Evolutionary conservation across 2,113 vertebrate genomes (phyloP).

Genomic region (Phaethornis superciliosus): DNA sequence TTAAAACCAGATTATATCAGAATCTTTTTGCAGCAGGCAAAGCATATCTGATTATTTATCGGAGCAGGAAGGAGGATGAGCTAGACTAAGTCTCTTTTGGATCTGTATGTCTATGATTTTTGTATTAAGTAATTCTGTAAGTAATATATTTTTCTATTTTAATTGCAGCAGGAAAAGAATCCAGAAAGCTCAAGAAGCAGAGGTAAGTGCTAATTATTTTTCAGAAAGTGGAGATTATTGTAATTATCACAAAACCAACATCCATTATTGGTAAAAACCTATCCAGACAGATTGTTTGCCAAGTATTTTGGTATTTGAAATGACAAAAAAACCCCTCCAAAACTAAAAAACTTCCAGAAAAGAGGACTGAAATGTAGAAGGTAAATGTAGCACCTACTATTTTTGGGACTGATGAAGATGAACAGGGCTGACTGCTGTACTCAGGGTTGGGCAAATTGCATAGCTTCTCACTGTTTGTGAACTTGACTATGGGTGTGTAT

Average conservation of each 20-base stretch:
- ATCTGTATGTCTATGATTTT: background rate
- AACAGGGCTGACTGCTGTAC: background rate
- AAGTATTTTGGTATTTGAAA: background rate
- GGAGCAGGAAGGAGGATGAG: background rate
- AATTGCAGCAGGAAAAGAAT: conserved; percentile 81
- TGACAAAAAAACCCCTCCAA: background rate
- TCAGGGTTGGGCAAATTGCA: background rate
- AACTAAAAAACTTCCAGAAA: background rate
- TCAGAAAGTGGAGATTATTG: background rate
- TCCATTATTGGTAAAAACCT: background rate
- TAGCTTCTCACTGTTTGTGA: background rate
- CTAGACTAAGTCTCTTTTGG: background rate
- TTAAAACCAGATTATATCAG: background rate
- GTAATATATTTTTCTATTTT: conserved; percentile 65
- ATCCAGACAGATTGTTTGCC: background rate
- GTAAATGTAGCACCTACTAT: background rate
- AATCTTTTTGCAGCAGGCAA: background rate
- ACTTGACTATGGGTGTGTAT: background rate
- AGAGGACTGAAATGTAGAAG: background rate
- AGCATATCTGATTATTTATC: background rate
- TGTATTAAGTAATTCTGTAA: background rate
- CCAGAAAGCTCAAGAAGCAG: conserved; percentile 76
- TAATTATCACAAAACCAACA: background rate
- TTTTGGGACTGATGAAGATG: background rate
- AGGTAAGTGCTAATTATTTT: conserved; percentile 72